A percentile compares a stretch with the other conserved stretches of the same genome.
Evolutionary conservation across 2,113 vertebrate genomes (phyloP).

Genomic region (Embiotoca jacksoni): DNA sequence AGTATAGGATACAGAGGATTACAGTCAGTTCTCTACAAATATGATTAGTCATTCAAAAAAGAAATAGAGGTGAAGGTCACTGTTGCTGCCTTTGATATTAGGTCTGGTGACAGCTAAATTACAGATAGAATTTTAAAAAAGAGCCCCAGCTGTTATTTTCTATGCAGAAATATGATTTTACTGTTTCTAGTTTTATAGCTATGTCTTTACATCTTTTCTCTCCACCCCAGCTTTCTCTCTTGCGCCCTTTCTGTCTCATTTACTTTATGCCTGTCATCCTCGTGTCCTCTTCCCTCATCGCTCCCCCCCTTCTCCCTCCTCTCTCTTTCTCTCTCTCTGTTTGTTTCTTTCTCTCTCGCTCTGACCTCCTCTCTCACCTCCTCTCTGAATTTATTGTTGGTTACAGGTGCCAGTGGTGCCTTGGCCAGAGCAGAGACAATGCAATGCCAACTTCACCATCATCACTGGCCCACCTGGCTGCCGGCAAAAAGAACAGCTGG

Average conservation of each 20-base stretch:
- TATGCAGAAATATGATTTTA: slow-evolving; percentile 23
- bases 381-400: slow-evolving; percentile 25
- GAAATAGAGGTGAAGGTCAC: slow-evolving; percentile 43
- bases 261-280: slow-evolving; percentile 42
- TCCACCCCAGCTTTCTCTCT: slow-evolving; percentile 26
- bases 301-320: background rate
- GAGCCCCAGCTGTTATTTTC: slow-evolving; percentile 29
- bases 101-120: slow-evolving; percentile 17
- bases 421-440: slow-evolving; percentile 44
- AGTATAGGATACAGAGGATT: slow-evolving; percentile 44
- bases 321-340: background rate
- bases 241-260: slow-evolving; percentile 52
- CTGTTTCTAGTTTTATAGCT: slow-evolving; percentile 16
- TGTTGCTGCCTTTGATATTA: slow-evolving; percentile 22
- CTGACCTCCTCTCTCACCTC: slow-evolving; percentile 32
- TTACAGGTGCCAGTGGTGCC: slow-evolving; percentile 41
- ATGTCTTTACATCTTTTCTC: slow-evolving; percentile 2
- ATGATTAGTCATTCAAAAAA: slow-evolving; percentile 26
- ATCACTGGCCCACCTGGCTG: slow-evolving; percentile 59
- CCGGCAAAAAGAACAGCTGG: slow-evolving; percentile 57
- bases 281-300: slow-evolving; percentile 19
- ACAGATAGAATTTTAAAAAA: too few species aligned
- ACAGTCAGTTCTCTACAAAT: slow-evolving; percentile 47
- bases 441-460: slow-evolving; percentile 53
- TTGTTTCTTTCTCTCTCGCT: background rate